phyloP scores from a whole-genome alignment of 2,888 invertebrate genomes.

The Papilio protenor region DNA sequence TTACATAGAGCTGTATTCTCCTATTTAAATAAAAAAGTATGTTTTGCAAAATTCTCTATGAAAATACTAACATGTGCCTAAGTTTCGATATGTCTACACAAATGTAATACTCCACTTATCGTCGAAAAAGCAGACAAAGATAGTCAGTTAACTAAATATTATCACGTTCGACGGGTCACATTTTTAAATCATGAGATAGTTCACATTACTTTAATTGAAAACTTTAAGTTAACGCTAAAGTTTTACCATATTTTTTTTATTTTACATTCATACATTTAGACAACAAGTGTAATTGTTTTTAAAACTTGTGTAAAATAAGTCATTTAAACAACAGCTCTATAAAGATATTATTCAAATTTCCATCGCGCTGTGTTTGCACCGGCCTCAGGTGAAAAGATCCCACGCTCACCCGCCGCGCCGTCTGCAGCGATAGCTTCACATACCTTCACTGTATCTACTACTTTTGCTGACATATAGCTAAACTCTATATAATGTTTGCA shows the following conservation, averaged over 20 bases:
- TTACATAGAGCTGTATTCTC: conserved; percentile 55
- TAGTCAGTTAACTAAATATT: too few relatives aligned
- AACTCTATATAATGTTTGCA: background rate
- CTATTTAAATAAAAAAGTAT: too few relatives aligned
- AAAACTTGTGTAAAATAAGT: background rate
- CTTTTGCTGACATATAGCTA: conserved; percentile 3
- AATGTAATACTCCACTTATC: too few relatives aligned
- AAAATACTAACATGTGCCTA: background rate
- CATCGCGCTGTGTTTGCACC: conserved; percentile 58
- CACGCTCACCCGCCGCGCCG: conserved; percentile 69
- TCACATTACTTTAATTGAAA: too few relatives aligned
- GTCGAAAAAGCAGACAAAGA: too few relatives aligned
- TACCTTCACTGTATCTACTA: conserved; percentile 55
- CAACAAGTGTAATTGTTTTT: background rate
- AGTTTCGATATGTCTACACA: too few relatives aligned
- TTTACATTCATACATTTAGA: background rate
- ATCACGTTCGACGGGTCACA: too few relatives aligned
- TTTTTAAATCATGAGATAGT: too few relatives aligned
- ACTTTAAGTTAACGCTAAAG: too few relatives aligned
- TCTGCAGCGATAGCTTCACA: conserved; percentile 70
- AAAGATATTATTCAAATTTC: conserved; percentile 53
- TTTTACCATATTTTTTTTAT: background rate
- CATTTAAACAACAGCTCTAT: conserved; percentile 55
- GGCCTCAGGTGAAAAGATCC: conserved; percentile 81
- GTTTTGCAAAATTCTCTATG: too few relatives aligned